A percentile compares a stretch with the other conserved stretches of the same genome.
phyloP scores from a whole-genome alignment of 2,888 invertebrate genomes.

The Tachina fera region DNA sequence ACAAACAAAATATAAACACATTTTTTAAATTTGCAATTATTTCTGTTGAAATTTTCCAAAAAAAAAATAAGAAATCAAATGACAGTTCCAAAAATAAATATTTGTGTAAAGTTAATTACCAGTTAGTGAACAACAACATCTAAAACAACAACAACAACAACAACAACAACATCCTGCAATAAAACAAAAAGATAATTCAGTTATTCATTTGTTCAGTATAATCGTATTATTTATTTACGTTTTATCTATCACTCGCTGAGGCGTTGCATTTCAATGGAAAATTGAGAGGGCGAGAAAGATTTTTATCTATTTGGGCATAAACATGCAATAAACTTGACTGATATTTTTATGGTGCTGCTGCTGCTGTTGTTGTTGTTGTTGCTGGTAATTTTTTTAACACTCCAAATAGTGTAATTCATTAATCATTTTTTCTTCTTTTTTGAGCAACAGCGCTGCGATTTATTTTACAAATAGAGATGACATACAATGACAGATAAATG shows the following conservation, averaged over 20 bases:
- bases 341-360: background rate
- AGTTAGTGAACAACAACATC: slow-evolving; percentile 18
- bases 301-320: slow-evolving; percentile 54
- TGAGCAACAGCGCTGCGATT: too few species aligned
- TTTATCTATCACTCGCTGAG: slow-evolving; percentile 39
- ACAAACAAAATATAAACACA: background rate
- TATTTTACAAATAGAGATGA: too few species aligned
- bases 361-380: background rate
- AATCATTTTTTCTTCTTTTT: background rate
- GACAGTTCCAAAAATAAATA: slow-evolving; percentile 11
- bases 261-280: slow-evolving; percentile 56
- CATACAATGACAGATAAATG: too few species aligned
- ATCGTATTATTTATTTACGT: slow-evolving; percentile 3
- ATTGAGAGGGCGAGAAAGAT: slow-evolving; percentile 5
- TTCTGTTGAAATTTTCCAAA: slow-evolving; percentile 17
- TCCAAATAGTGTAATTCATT: background rate
- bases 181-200: slow-evolving; percentile 38
- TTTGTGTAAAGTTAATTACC: background rate
- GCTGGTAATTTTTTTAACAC: background rate
- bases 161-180: slow-evolving; percentile 47
- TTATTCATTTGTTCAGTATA: slow-evolving; percentile 18
- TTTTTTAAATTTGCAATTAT: slow-evolving; percentile 36
- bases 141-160: slow-evolving; percentile 31
- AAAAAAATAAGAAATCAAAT: background rate
- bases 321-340: slow-evolving; percentile 46